These are phyloP conservation scores for Cistogaster globosa DNA, from an alignment of 2,888 invertebrate genomes.

Conservation along the genomic window DNA sequence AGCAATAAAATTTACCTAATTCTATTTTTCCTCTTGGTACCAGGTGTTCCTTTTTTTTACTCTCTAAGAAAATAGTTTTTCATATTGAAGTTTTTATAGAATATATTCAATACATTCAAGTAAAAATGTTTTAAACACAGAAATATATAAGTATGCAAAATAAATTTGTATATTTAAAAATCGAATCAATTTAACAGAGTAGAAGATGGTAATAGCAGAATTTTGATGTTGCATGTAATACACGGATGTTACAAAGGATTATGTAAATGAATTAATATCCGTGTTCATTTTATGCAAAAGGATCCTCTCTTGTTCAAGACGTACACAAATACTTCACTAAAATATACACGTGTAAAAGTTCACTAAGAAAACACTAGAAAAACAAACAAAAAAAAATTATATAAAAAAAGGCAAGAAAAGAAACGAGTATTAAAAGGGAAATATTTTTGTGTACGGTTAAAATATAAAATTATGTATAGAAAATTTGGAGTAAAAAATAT, in stretches of 20 bases:
- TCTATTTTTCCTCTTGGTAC: slow-evolving; percentile 18
- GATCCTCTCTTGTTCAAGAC: slow-evolving; percentile 33
- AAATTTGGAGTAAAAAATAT: slow-evolving; percentile 33
- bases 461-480: background rate
- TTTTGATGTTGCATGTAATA: slow-evolving; percentile 67
- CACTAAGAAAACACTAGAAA: background rate
- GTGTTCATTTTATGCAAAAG: slow-evolving; percentile 66
- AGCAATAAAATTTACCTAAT: slow-evolving; percentile 19
- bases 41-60: slow-evolving; percentile 55
- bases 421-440: background rate
- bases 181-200: slow-evolving; percentile 49
- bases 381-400: background rate
- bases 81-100: slow-evolving; percentile 39
- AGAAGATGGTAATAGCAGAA: slow-evolving; percentile 44
- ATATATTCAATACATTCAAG: slow-evolving; percentile 61
- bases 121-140: background rate
- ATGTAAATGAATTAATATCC: slow-evolving; percentile 72
- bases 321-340: background rate
- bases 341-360: slow-evolving; percentile 1
- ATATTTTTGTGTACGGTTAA: background rate
- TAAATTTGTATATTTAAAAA: slow-evolving; percentile 9
- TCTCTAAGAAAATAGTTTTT: slow-evolving; percentile 42
- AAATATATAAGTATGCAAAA: no score
- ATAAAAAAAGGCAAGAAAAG: background rate
- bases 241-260: slow-evolving; percentile 70